Conservation (phyloP, 2,797 vertebrate genomes). For the Melanogrammus aeglefinus region DNA sequence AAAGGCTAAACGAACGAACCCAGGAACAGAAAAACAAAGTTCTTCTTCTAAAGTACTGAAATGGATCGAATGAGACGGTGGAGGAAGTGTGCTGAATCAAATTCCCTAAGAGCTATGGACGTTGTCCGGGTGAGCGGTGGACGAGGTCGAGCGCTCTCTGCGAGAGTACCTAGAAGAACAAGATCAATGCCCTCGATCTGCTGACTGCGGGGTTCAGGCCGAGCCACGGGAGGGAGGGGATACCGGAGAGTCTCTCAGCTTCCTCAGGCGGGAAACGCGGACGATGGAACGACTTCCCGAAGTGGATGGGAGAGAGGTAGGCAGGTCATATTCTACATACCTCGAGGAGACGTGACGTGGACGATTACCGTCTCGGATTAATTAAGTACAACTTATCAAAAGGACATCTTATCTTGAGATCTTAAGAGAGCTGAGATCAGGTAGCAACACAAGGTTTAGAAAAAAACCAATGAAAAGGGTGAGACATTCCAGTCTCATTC, state of each 20-base stretch:
- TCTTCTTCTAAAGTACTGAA: no score
- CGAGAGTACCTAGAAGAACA: not conserved
- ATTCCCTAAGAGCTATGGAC: not conserved
- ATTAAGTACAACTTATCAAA: not conserved
- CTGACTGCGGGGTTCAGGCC: not conserved
- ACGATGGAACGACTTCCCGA: no score
- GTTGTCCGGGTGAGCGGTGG: constrained; percentile 1
- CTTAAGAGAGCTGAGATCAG: not conserved
- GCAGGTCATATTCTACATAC: not conserved
- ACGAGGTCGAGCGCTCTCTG: constrained; percentile 13
- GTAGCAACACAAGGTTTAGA: not conserved
- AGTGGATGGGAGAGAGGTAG: no score
- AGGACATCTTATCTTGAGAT: not conserved
- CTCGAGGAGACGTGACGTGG: not conserved
- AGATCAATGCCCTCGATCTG: not conserved
- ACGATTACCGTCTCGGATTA: not conserved
- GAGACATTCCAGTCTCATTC: no score
- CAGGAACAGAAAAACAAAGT: not conserved
- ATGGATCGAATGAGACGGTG: not conserved
- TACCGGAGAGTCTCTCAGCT: not conserved
- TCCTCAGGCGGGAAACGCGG: not conserved
- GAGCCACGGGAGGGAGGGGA: not conserved
- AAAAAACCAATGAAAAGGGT: no score
- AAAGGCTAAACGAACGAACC: not conserved
- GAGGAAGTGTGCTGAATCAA: not conserved